Base-by-base conservation (phyloP, 2,113 vertebrate species). In the Microtus pennsylvanicus region DNA sequence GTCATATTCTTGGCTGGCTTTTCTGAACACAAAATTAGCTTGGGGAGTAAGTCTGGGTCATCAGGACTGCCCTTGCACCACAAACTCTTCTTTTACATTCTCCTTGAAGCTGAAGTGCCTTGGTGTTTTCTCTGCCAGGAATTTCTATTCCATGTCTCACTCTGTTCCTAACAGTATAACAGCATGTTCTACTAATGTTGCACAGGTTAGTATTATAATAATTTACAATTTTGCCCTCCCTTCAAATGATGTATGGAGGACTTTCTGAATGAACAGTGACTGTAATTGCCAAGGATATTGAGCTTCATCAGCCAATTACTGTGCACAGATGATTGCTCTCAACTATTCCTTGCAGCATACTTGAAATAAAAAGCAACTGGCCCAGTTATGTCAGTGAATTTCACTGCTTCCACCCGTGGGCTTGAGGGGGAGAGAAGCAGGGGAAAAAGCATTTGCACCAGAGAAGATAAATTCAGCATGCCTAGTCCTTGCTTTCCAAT, bases 391-490 rank as follows among this genome's bases (percentile, higher is more conserved):
- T 96, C 97, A 97, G 67, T 50, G 95, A 96, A 92, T 98, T 91
- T 97, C 78, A 96, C 96, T 96, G 80, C 58, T 97, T 96, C 38
- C 38, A 81, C 96, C 96, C 97, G 83, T 95, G 96, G 94, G 96
- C 91, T 97, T 94, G 61, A 94, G 92, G 94, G 7, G 72, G 92
- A 93, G 83, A 94, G 38, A 21, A 97, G n/a, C 81, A 38, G 8
- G 50, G 52, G 17, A 95, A 94, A 96, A 98, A 61, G 4, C 85
- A 92, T 97, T 97, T 87, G 47, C 87, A 88, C 75, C 22, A 89
- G 89, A 95, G 47, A 97, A 98, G 97, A 96, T 94, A 98, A 98
- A 98, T 77, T 96, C 76, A 96, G 97, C 88, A 81, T 1, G 78
- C 97, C 89, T 21, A 76, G 75, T 50, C 63, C 63, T 76, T n/a